phyloP scores from a whole-genome alignment of 2,888 invertebrate genomes.

The Chrysolina oricalcia region DNA sequence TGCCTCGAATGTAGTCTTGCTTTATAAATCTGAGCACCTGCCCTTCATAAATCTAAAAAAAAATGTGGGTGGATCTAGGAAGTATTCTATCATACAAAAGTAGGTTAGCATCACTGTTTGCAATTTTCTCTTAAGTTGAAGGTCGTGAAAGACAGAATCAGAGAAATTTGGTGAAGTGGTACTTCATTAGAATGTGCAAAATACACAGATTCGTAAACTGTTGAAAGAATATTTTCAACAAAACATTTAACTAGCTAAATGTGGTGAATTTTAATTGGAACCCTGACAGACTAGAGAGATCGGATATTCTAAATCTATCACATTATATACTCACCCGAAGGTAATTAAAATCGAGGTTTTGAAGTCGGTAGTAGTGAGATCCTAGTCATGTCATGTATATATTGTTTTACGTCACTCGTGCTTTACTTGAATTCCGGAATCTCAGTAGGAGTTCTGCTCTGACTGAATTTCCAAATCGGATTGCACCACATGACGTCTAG shows the following conservation, averaged over 20 bases:
- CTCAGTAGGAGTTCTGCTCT: slow-evolving; percentile 19
- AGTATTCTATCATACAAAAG: too few species aligned
- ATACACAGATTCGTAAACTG: too few species aligned
- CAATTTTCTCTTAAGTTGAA: too few species aligned
- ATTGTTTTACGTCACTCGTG: slow-evolving; percentile 16
- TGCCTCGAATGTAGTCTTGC: neutral
- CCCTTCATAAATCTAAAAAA: neutral
- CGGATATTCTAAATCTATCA: neutral
- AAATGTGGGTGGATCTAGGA: too few species aligned
- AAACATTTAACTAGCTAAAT: neutral
- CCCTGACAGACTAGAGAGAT: neutral
- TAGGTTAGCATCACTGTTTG: too few species aligned
- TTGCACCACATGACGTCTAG: slow-evolving; percentile 7
- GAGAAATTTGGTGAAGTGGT: too few species aligned
- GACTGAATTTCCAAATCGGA: slow-evolving; percentile 8
- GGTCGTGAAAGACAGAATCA: too few species aligned
- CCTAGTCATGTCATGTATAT: slow-evolving; percentile 13
- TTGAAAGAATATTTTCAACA: too few species aligned
- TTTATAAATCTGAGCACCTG: neutral
- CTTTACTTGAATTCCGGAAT: slow-evolving; percentile 13
- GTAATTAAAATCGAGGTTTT: slow-evolving; percentile 9
- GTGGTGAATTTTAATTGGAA: too few species aligned
- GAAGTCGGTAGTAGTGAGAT: slow-evolving; percentile 11
- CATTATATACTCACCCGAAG: neutral
- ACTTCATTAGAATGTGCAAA: too few species aligned